Conservation (phyloP, 2,888 invertebrate genomes). For the Mesorhabditis spiculigera region DNA sequence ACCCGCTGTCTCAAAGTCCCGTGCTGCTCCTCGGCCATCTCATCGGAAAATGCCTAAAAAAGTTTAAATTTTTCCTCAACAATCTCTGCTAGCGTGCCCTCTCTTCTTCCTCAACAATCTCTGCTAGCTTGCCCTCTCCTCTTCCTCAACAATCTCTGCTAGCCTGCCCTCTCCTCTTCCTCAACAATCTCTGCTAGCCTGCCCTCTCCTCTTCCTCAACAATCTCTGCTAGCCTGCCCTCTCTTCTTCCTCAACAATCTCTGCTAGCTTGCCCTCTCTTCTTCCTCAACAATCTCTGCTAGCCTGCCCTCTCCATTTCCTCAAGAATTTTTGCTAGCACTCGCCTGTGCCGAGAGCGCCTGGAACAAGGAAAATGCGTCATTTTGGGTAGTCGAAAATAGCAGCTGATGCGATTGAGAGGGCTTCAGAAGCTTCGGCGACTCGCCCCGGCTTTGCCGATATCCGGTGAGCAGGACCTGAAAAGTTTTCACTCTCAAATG, state of each 20-base stretch:
- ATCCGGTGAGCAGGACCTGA: conserved; percentile 31
- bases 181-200: no score
- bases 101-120: no score
- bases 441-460: conserved; percentile 10
- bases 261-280: no score
- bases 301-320: neutral
- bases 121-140: no score
- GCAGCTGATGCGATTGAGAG: conserved; percentile 61
- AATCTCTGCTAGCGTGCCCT: no score
- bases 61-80: no score
- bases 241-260: no score
- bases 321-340: neutral
- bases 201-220: no score
- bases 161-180: no score
- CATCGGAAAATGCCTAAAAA: conserved; percentile 49
- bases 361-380: conserved; percentile 69
- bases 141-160: no score
- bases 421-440: conserved; percentile 24
- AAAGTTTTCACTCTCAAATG: conserved; percentile 9
- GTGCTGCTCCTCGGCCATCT: conserved; percentile 48
- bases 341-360: conserved; percentile 82
- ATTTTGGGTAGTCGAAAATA: conserved; percentile 60
- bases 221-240: no score
- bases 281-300: no score
- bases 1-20: conserved; percentile 51